Base-by-base conservation (phyloP, 2,797 vertebrate genomes). In the Artibeus lituratus region DNA sequence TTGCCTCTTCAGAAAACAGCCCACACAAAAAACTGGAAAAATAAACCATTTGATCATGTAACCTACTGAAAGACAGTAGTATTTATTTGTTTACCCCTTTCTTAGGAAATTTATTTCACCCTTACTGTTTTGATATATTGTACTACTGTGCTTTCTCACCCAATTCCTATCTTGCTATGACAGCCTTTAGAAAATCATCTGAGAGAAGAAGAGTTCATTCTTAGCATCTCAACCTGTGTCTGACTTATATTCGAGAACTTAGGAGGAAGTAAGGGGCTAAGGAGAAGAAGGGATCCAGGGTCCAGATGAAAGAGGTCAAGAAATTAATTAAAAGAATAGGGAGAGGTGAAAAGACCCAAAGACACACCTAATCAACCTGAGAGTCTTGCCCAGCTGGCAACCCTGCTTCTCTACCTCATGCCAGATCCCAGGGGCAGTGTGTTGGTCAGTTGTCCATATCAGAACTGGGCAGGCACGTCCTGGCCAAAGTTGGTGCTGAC, bases 131-230 rank as follows among this genome's bases (percentile, higher is more conserved):
- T 32, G 70, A 70, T 24, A 49, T 11, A 65, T 65, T 32, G 59
- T 16, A n/a, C 49, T 51, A 62, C 72, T 93, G 39, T 67, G 22
- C 15, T 74, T 81, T 77, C 16, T 22, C 94, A 59, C 65, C 8
- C 29, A 70, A 67, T 86, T 80, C 24, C 37, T 82, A 87, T 12
- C 11, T 15, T 19, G 53, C 16, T 47, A 78, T 1, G 37, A 3
- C 42, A 92, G 67, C 57, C 72, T 93, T 44, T 57, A 84, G 57
- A 86, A 96, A 97, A 69, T 90, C 35, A 77, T 32, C 29, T 51
- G 10, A 83, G 55, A 92, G 14, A 11, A 80, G 32, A 80, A 89
- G 47, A 77, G 19, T 86, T 92, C 12, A 69, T 78, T 85, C 53
- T 95, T 49, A 67, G n/a, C 11, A 77, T 87, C 92, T 86, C 67